These are phyloP conservation scores for Phengaris arion DNA, from an alignment of 2,888 invertebrate genomes.

Conservation along the genomic window DNA sequence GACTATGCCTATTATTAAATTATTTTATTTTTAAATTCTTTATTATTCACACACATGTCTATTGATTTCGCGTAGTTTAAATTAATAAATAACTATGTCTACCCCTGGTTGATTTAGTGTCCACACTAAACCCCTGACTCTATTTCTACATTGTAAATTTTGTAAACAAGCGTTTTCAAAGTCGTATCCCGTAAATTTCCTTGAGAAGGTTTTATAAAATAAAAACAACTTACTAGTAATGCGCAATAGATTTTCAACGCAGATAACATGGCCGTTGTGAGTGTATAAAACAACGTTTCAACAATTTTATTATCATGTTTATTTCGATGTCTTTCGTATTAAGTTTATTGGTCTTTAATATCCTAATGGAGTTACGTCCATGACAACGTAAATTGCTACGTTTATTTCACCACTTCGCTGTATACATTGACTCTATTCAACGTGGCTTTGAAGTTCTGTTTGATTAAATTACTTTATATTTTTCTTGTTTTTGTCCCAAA, in stretches of 20 bases:
- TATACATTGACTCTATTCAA: constrained; percentile 13
- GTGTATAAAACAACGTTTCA: constrained; percentile 18
- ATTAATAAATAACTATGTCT: neutral
- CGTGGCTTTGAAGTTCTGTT: constrained; percentile 21
- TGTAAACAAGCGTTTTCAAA: neutral
- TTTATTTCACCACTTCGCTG: constrained; percentile 29
- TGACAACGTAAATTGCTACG: constrained; percentile 38
- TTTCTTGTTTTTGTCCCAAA: neutral
- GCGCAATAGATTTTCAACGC: neutral
- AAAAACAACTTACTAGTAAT: neutral
- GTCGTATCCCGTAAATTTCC: neutral
- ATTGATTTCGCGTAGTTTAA: neutral
- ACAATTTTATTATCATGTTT: constrained; percentile 20
- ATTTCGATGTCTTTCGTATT: constrained; percentile 27
- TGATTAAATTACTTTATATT: neutral
- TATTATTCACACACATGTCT: too few relatives aligned
- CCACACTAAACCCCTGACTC: neutral
- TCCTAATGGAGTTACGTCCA: constrained; percentile 41
- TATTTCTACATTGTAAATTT: neutral
- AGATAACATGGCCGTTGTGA: neutral
- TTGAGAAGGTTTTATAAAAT: neutral
- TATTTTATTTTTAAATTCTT: too few relatives aligned
- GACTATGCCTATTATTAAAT: too few relatives aligned
- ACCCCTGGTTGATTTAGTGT: neutral
- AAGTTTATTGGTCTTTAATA: constrained; percentile 42